Percentiles rank a stretch among this genome's conserved stretches.
phyloP scores from a whole-genome alignment of 2,888 invertebrate genomes.

The Gymnocheta viridis region DNA sequence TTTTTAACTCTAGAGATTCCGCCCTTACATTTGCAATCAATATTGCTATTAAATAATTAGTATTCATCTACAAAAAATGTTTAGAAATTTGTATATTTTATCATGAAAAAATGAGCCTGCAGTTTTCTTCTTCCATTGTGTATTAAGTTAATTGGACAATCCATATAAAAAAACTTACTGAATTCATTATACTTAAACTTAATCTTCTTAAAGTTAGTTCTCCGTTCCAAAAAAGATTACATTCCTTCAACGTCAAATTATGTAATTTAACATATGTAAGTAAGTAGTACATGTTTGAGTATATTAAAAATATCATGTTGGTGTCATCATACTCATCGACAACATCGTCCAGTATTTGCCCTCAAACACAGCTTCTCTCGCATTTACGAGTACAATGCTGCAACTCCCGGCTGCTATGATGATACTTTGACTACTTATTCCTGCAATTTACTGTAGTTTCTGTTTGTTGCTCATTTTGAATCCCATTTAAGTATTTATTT shows the following conservation, averaged over 20 bases:
- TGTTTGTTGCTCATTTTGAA: conserved; percentile 67
- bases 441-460: conserved; percentile 20
- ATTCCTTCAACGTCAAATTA: conserved; percentile 18
- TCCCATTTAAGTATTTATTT: conserved; percentile 69
- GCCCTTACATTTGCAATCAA: too few species aligned
- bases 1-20: too few species aligned
- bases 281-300: conserved; percentile 6
- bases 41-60: too few species aligned
- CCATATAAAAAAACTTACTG: too few species aligned
- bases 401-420: conserved; percentile 25
- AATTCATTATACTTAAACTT: too few species aligned
- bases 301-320: conserved; percentile 38
- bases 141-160: too few species aligned
- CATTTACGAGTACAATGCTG: conserved; percentile 14
- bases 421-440: conserved; percentile 32
- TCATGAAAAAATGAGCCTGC: too few species aligned
- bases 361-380: not conserved
- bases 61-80: too few species aligned
- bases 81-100: too few species aligned
- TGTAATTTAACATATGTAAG: conserved; percentile 4
- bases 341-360: conserved; percentile 9
- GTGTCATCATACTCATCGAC: conserved; percentile 42
- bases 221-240: not conserved
- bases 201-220: too few species aligned
- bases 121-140: too few species aligned